These are phyloP conservation scores for Eclectus roratus DNA, from an alignment of 2,113 vertebrate species.

Conservation along the genomic window DNA sequence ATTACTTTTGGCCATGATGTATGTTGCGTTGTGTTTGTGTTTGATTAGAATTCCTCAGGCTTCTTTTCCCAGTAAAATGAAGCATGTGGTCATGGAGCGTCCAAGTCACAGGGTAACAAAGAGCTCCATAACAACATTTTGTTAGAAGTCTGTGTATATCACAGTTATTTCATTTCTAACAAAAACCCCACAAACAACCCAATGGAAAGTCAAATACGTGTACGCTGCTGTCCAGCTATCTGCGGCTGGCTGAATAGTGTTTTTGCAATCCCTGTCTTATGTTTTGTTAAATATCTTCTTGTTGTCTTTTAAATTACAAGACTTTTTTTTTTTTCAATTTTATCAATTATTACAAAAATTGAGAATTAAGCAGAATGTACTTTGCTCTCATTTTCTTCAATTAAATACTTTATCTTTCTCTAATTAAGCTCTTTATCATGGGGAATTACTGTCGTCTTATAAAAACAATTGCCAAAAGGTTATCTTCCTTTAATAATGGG, in stretches of 20 bases:
- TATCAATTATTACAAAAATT: neutral
- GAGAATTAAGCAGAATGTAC: neutral
- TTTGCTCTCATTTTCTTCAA: slow-evolving; percentile 18
- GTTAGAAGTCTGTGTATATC: slow-evolving; percentile 20
- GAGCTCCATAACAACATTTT: neutral
- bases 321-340: neutral
- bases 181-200: neutral
- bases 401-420: slow-evolving; percentile 25
- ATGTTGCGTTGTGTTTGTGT: neutral
- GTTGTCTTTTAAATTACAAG: neutral
- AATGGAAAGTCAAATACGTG: neutral
- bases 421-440: slow-evolving; percentile 34
- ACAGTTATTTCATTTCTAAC: slow-evolving; percentile 11
- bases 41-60: slow-evolving; percentile 37
- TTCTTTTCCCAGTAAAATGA: neutral
- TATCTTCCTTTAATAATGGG: slow-evolving; percentile 44
- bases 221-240: neutral
- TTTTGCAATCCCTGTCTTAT: neutral
- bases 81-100: neutral
- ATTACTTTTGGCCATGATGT: neutral
- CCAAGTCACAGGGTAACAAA: slow-evolving; percentile 43
- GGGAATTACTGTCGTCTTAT: neutral
- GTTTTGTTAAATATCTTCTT: neutral
- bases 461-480: slow-evolving; percentile 45
- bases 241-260: slow-evolving; percentile 29